A percentile compares a stretch with the other conserved stretches of the same genome.
These are phyloP conservation scores for Drosophila santomea DNA, from an alignment of 1,140 invertebrate genomes.

Conservation along the genomic window DNA sequence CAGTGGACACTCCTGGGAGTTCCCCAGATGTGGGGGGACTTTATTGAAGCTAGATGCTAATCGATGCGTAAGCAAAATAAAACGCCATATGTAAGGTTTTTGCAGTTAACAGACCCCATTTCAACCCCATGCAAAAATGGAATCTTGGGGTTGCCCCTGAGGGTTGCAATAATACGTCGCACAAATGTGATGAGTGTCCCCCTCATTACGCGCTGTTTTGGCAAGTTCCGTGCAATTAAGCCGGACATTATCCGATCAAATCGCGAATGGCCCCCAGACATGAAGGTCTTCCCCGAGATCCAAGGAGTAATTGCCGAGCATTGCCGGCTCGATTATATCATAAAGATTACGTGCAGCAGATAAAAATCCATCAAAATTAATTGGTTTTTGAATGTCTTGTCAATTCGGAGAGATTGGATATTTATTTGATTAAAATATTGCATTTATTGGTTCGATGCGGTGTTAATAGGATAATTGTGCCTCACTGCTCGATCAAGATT, in stretches of 20 bases:
- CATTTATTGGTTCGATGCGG: conserved; percentile 54
- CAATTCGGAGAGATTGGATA: conserved; percentile 14
- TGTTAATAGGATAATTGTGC: too few species aligned
- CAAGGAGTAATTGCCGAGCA: conserved; percentile 51
- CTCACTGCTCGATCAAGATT: too few species aligned
- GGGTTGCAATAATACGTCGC: conserved; percentile 40
- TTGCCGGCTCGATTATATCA: conserved; percentile 70
- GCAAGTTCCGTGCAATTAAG: conserved; percentile 73
- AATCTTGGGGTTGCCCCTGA: conserved; percentile 25
- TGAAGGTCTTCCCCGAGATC: conserved; percentile 10
- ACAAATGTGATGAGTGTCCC: conserved; percentile 10
- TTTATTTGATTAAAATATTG: conserved; percentile 60
- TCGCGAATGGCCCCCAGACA: conserved; percentile 38
- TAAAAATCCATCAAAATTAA: conserved; percentile 74
- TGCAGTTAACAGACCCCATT: conserved; percentile 14
- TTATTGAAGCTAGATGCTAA: conserved; percentile 65
- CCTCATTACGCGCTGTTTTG: conserved; percentile 41
- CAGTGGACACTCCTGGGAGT: conserved; percentile 23
- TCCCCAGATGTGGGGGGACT: conserved; percentile 4
- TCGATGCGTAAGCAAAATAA: conserved; percentile 73
- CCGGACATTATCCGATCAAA: conserved; percentile 54
- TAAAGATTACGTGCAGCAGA: conserved; percentile 62
- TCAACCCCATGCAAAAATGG: conserved; percentile 6
- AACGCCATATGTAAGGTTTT: conserved; percentile 60
- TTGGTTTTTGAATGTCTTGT: conserved; percentile 56